These are phyloP conservation scores for Brachionus rotundiformis DNA, from an alignment of 1,140 invertebrate species.

Conservation along the genomic window DNA sequence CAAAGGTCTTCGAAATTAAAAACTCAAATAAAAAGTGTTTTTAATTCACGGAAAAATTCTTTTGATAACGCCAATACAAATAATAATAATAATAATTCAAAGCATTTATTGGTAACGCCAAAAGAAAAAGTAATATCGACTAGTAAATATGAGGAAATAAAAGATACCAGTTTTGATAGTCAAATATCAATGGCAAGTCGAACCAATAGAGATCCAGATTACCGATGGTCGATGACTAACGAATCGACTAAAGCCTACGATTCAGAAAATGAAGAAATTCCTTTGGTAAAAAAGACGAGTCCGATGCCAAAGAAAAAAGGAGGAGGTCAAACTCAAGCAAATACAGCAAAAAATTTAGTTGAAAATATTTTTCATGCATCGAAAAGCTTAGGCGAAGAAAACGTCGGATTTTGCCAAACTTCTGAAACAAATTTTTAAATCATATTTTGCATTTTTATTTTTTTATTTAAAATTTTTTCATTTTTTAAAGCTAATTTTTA, in stretches of 20 bases:
- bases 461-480: neutral
- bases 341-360: neutral
- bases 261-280: slow-evolving; percentile 42
- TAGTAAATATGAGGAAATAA: slow-evolving; percentile 45
- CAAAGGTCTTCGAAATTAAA: neutral
- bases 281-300: neutral
- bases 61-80: neutral
- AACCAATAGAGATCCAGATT: neutral
- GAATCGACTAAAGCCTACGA: slow-evolving; percentile 19
- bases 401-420: neutral
- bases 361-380: neutral
- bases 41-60: slow-evolving; percentile 32
- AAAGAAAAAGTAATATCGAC: slow-evolving; percentile 13
- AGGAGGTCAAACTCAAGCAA: neutral
- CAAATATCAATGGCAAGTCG: slow-evolving; percentile 18
- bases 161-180: slow-evolving; percentile 41
- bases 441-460: neutral
- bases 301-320: neutral
- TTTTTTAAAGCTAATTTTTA: no score
- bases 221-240: slow-evolving; percentile 33
- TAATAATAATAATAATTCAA: neutral
- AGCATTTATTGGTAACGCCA: neutral
- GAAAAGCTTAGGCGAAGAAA: slow-evolving; percentile 12
- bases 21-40: slow-evolving; percentile 12
- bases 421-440: slow-evolving; percentile 37